A percentile compares a stretch with the other conserved stretches of the same genome.
These are phyloP conservation scores for Belgica antarctica DNA, from an alignment of 2,888 invertebrate species.

Conservation along the genomic window DNA sequence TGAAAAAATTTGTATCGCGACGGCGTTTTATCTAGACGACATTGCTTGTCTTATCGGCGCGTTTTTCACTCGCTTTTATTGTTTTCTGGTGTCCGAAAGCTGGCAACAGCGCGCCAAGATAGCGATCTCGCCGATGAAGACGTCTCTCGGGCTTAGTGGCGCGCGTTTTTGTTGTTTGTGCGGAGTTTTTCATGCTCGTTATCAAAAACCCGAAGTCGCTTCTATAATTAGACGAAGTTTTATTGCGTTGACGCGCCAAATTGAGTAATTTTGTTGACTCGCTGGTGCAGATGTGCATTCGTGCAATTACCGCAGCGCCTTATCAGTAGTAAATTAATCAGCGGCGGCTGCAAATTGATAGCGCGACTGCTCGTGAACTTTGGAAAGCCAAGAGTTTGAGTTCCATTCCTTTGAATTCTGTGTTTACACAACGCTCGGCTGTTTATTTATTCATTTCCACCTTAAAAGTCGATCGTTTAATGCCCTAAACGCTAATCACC, in stretches of 20 bases:
- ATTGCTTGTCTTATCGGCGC: constrained; percentile 28
- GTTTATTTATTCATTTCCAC: background rate
- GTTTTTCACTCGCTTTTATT: background rate
- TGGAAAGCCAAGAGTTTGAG: too few relatives aligned
- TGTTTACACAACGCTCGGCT: background rate
- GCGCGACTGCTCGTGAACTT: too few relatives aligned
- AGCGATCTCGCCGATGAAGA: background rate
- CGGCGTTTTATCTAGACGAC: background rate
- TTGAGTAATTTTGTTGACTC: too few relatives aligned
- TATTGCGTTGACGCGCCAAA: too few relatives aligned
- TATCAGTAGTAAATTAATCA: too few relatives aligned
- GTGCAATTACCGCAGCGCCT: too few relatives aligned
- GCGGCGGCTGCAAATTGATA: too few relatives aligned
- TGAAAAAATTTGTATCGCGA: background rate
- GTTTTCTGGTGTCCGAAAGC: background rate
- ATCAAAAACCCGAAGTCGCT: too few relatives aligned
- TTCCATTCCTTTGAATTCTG: too few relatives aligned
- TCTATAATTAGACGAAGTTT: too few relatives aligned
- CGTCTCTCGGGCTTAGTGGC: background rate
- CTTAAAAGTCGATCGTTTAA: background rate
- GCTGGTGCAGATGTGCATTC: too few relatives aligned
- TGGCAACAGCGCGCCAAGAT: background rate
- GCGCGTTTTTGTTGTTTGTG: background rate
- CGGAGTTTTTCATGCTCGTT: too few relatives aligned
- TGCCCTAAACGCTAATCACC: background rate